Evolutionary conservation across 2,113 vertebrate genomes (phyloP), one percentile per base, ranked within the genome.

Genomic region (Oryzias curvinotus): DNA sequence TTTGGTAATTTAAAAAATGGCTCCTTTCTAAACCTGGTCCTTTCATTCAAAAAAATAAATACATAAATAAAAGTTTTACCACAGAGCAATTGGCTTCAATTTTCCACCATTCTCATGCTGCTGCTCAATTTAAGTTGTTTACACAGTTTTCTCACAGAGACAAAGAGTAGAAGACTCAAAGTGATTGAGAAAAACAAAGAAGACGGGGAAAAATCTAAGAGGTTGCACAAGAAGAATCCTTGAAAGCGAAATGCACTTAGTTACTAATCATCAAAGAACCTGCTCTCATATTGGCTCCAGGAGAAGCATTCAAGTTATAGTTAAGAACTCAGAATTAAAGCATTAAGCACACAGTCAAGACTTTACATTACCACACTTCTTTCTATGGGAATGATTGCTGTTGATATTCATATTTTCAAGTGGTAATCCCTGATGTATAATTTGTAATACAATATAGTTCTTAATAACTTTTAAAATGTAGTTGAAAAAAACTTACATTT

Each of bases 61-160:
- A 47, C 18, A 47, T n/a, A 77, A 73, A 73, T 72, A 64, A 79
- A 85, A 84, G 68, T 74, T 65, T 73, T 46, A 66, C 80, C 85
- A 68, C 77, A 65, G 86, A 85, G 68, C 43, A 28, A 82, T 82
- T 80, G 71, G 69, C 69, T 80, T 82, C 58, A 77, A 80, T 84
- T 75, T 80, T 85, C 72, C 73, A 55, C 74, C 71, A 62, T 66
- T 84, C 66, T 65, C 63, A 64, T 75, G 64, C 63, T 12, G 73
- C 62, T 61, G 58, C 57, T 84, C 73, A 84, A 85, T 85, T 85
- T 79, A 86, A 84, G 78, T 86, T 86, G 82, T 87, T 89, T 87
- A 85, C 82, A 71, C 77, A 78, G 81, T 77, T 78, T 85, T 68
- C 76, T 79, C 80, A 54, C 68, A 82, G 82, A 81, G 73, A 77